Evolutionary conservation across 1,140 invertebrate genomes (phyloP).

Genomic region (Antheraea pernyi): DNA sequence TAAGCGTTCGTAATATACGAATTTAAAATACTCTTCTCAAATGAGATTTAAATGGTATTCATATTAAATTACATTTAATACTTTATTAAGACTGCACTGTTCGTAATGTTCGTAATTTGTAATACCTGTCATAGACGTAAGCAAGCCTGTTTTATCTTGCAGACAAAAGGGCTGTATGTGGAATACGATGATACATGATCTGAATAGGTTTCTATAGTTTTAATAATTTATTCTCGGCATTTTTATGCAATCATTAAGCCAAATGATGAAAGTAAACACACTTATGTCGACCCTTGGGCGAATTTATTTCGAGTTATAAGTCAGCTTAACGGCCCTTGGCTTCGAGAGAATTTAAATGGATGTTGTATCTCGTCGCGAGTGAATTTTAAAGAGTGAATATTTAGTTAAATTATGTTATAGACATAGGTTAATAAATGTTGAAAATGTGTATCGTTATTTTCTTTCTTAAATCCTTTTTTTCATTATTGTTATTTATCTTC

Average conservation of each 20-base stretch:
- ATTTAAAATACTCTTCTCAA: neutral
- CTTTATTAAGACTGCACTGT: neutral
- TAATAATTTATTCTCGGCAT: neutral
- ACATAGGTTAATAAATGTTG: too few relatives aligned
- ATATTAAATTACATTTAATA: neutral
- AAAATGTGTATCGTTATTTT: neutral
- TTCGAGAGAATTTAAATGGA: constrained; percentile 33
- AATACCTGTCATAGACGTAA: neutral
- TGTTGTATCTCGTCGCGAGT: constrained; percentile 23
- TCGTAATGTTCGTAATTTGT: neutral
- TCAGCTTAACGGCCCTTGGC: constrained; percentile 27
- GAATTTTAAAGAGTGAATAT: constrained; percentile 11
- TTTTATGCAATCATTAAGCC: constrained; percentile 8
- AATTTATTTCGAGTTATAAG: constrained; percentile 30
- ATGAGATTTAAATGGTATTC: neutral
- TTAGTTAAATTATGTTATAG: neutral
- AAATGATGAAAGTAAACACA: constrained; percentile 18
- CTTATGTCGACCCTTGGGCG: constrained; percentile 17
- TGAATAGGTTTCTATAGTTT: neutral
- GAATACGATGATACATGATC: neutral
- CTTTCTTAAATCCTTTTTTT: neutral
- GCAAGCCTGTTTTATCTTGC: neutral
- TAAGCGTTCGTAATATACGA: neutral
- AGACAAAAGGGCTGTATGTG: neutral
- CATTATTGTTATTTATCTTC: too few relatives aligned